These are phyloP conservation scores for Rhynchonycteris naso DNA, from an alignment of 2,797 vertebrate species.

Conservation along the genomic window DNA sequence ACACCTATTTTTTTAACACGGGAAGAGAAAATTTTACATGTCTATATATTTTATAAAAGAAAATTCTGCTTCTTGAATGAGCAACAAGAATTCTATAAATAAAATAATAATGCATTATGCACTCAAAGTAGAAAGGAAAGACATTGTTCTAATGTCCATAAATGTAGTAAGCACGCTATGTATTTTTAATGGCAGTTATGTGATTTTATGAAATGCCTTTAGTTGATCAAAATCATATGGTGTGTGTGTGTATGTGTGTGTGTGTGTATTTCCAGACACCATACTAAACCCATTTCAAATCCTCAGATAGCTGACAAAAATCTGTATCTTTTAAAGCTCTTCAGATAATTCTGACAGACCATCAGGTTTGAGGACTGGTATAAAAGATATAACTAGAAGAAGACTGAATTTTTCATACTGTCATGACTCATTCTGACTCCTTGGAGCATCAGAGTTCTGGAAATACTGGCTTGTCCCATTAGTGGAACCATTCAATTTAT, in stretches of 20 bases:
- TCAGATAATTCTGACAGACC: neutral
- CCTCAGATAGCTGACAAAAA: neutral
- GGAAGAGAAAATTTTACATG: neutral
- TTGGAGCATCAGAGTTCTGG: neutral
- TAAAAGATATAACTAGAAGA: neutral
- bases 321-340: neutral
- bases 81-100: neutral
- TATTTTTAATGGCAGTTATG: neutral
- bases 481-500: neutral
- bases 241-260: neutral
- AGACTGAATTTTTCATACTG: neutral
- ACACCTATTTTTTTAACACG: neutral
- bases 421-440: neutral
- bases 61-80: slow-evolving; percentile 2
- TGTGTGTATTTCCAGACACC: neutral
- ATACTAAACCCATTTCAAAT: neutral
- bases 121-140: neutral
- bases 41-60: neutral
- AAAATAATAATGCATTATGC: neutral
- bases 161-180: neutral
- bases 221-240: neutral
- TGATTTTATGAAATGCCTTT: neutral
- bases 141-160: neutral
- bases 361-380: neutral
- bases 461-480: neutral